Percentiles rank a stretch among this genome's conserved stretches.
These are phyloP conservation scores for Dryocosmus kuriphilus DNA, from an alignment of 2,888 invertebrate species.

Conservation along the genomic window DNA sequence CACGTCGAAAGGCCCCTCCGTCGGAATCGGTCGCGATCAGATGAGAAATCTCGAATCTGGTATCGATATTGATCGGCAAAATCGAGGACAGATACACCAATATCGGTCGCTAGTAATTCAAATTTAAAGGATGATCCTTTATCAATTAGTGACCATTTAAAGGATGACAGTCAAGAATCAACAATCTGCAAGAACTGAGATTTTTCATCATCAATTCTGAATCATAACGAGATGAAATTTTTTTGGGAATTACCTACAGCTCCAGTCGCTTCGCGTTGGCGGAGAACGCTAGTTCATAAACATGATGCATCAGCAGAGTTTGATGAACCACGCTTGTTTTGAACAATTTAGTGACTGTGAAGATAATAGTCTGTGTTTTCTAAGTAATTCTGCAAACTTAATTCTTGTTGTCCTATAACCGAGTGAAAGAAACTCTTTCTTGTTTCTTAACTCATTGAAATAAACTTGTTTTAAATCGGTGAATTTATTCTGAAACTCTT, in stretches of 20 bases:
- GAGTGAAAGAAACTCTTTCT: neutral
- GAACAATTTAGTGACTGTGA: neutral
- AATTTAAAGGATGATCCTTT: neutral
- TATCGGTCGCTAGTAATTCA: neutral
- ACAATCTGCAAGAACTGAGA: neutral
- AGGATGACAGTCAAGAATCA: neutral
- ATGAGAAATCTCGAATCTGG: conserved; percentile 7
- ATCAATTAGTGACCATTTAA: neutral
- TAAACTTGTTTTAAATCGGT: neutral
- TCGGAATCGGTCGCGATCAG: conserved; percentile 10
- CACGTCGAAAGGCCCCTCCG: conserved; percentile 63
- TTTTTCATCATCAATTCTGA: neutral
- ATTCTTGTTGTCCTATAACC: neutral
- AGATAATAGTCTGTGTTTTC: neutral
- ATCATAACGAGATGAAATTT: neutral
- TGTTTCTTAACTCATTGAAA: neutral
- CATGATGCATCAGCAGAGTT: neutral
- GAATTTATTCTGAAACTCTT: neutral
- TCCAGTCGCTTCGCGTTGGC: neutral
- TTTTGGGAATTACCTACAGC: neutral
- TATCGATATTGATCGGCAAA: conserved; percentile 31
- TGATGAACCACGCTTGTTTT: neutral
- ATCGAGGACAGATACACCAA: neutral
- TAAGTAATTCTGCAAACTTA: neutral
- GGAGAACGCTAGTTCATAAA: neutral